Percentiles rank a stretch among this genome's conserved stretches.
Conservation (phyloP, 2,113 vertebrate species). For the Himantopus leucocephalus region DNA sequence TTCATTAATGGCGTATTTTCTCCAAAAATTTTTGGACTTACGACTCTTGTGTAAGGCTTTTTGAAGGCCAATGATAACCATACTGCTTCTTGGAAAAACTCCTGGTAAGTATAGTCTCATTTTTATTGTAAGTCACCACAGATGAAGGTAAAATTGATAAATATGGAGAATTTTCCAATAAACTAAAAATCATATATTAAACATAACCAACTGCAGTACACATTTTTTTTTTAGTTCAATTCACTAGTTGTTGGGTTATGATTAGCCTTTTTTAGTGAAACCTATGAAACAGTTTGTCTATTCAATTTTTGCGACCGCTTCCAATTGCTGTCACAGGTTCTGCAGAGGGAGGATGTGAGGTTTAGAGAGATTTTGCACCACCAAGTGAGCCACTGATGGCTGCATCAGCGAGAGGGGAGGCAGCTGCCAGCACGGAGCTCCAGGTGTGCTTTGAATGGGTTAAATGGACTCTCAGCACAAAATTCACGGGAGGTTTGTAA, state of each 20-base stretch:
- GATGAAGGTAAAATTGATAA: neutral
- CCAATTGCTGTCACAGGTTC: neutral
- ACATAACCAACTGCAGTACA: neutral
- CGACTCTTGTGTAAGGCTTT: neutral
- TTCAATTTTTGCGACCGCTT: neutral
- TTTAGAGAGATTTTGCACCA: neutral
- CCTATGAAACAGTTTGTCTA: neutral
- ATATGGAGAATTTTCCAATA: neutral
- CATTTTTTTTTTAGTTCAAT: neutral
- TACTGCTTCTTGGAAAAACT: neutral
- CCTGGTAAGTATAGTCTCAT: accelerated
- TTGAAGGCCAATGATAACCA: neutral
- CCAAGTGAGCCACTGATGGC: neutral
- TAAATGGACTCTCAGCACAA: neutral
- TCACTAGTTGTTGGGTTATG: neutral
- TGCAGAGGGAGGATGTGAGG: neutral
- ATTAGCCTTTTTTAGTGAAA: neutral
- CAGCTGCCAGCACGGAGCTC: neutral
- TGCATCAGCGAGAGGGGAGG: neutral
- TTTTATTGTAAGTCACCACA: neutral
- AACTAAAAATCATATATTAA: neutral
- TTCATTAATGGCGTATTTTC: accelerated
- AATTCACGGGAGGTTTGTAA: neutral
- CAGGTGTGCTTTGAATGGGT: neutral
- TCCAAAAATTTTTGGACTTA: accelerated